These are phyloP conservation scores for Morinoia aosen DNA, from an alignment of 2,888 invertebrate species.

Conservation along the genomic window DNA sequence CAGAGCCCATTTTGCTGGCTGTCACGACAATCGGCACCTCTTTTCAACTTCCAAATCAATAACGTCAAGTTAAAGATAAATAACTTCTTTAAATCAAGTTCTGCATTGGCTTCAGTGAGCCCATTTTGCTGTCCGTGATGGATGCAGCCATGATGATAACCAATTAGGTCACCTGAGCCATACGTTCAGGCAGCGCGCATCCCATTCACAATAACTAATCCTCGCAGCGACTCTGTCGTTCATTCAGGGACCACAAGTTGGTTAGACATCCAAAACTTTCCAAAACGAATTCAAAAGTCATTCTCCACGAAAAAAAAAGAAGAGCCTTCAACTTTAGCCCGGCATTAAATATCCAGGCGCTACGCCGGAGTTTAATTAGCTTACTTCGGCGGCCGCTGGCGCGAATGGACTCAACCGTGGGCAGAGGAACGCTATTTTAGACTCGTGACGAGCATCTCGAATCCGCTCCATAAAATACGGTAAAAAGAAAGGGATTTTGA, in stretches of 20 bases:
- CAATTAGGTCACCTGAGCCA: not conserved
- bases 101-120: not conserved
- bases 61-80: not conserved
- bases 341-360: not conserved
- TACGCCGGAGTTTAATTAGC: conserved; percentile 19
- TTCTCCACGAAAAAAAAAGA: conserved; percentile 8
- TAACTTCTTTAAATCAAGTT: not conserved
- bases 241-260: not conserved
- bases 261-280: not conserved
- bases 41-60: no score
- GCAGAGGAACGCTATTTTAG: not conserved
- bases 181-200: not conserved
- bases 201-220: not conserved
- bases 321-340: not conserved
- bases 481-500: not conserved
- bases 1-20: not conserved
- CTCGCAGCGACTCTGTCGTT: not conserved
- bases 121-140: not conserved
- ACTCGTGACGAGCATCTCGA: not conserved
- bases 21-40: no score
- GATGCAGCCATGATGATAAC: not conserved
- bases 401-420: not conserved
- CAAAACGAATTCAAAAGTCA: conserved; percentile 23
- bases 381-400: not conserved
- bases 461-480: not conserved